Percentiles rank a stretch among this genome's conserved stretches.
These are phyloP conservation scores for Oscheius sp. DNA, from an alignment of 2,888 invertebrate species.

Conservation along the genomic window DNA sequence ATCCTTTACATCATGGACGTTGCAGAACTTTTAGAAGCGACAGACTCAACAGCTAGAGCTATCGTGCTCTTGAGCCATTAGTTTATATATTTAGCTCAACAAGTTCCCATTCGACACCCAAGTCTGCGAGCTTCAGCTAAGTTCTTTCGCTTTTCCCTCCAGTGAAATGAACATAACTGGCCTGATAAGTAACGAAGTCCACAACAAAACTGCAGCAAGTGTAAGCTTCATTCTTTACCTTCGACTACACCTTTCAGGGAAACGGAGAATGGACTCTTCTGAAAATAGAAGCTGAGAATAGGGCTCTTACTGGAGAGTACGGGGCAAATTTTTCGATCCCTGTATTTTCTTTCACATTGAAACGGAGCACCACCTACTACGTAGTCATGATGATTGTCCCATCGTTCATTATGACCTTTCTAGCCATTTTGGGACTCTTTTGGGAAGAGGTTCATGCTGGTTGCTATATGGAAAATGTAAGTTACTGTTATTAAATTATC, in stretches of 20 bases:
- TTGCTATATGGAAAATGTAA: conserved; percentile 22
- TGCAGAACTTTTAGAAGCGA: too few relatives aligned
- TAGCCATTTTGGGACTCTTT: conserved; percentile 8
- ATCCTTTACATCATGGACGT: too few relatives aligned
- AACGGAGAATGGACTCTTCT: conserved; percentile 16
- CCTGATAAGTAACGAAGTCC: background rate
- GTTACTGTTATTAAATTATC: background rate
- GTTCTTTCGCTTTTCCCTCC: conserved; percentile 1
- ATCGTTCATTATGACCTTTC: conserved; percentile 16
- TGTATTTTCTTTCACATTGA: background rate
- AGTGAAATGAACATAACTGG: background rate
- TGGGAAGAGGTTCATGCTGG: conserved; percentile 5
- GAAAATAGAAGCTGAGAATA: background rate
- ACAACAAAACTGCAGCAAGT: too few relatives aligned
- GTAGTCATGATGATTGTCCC: conserved; percentile 9
- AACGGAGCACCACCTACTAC: conserved; percentile 15
- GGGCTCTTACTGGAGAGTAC: background rate
- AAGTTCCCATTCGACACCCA: conserved; percentile 18
- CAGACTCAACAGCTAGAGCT: too few relatives aligned
- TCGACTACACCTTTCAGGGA: background rate
- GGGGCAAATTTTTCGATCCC: background rate
- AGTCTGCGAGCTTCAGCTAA: conserved; percentile 8
- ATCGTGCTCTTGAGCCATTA: too few relatives aligned
- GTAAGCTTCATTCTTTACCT: too few relatives aligned
- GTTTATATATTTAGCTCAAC: background rate